Evolutionary conservation across 2,113 vertebrate genomes (phyloP), one percentile per base, ranked within the genome.

Genomic region (Oryzias javanicus): DNA sequence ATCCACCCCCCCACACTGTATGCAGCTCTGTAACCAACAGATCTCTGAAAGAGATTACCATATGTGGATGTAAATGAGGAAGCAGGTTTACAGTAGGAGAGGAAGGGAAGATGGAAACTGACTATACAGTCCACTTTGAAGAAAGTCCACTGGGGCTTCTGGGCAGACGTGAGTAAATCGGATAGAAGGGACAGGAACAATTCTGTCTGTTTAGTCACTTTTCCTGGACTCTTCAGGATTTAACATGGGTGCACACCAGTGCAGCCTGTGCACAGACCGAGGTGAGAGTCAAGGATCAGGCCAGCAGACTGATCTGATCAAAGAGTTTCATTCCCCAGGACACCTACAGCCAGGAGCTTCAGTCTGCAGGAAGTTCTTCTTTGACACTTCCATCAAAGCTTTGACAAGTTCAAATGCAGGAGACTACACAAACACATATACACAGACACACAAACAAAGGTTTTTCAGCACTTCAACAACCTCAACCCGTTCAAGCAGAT

Each of bases 371-470:
- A 83, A 78, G 46, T 50, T 66, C 73, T 59, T 76, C 55, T 40
- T 72, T 51, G 51, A 25, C 50, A 46, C 63, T 29, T 48, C 29
- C 20, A 64, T 79, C 84, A 79, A 86, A 89, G 72, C 52, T 70
- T 84, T 86, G 80, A 81, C 81, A 53, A 64, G 63, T 72, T 72
- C 42, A 71, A 78, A 82, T 80, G 70, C 60, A 67, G 60, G 50
- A 55, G 20, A 60, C 46, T 29, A 61, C 62, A 60, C n/a, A n/a
- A n/a, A n/a, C 50, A 55, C 67, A 46, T 55, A 49, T 55, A 42
- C 52, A 49, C 69, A 60, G 22, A 41, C 17, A 15, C 20, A 29
- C 6, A 17, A 6, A 42, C 20, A 15, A 15, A 50, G 19, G 40
- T 61, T n/a, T n/a, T n/a, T n/a, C n/a, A n/a, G n/a, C n/a, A n/a